Conservation (phyloP, 2,113 vertebrate species). For the Megaceryle maxima region DNA sequence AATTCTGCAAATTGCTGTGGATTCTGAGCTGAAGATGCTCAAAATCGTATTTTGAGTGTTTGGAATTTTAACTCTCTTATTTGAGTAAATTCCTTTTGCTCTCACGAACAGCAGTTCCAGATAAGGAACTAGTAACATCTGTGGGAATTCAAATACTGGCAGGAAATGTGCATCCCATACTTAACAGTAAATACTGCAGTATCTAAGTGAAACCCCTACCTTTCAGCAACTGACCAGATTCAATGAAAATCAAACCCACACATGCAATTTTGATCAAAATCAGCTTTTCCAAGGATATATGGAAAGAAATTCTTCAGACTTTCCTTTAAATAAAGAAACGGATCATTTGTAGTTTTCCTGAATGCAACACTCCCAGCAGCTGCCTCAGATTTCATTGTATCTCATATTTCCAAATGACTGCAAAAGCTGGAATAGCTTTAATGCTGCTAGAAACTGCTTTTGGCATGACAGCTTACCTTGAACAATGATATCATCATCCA, state of each 20-base stretch:
- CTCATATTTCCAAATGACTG: neutral
- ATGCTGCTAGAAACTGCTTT: neutral
- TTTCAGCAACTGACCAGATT: neutral
- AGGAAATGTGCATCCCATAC: neutral
- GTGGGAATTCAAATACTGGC: neutral
- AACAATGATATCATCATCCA: conserved; percentile 97
- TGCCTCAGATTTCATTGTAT: neutral
- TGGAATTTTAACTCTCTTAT: neutral
- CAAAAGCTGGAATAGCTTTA: neutral
- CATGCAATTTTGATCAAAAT: neutral
- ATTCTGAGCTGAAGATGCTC: neutral
- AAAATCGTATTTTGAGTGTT: neutral
- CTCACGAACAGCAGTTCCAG: neutral
- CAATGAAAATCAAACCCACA: neutral
- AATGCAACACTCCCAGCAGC: neutral
- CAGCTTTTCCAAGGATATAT: neutral
- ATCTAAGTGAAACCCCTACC: neutral
- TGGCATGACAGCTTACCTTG: conserved; percentile 80
- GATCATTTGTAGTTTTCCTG: neutral
- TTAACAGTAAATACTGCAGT: neutral
- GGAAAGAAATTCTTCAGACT: neutral
- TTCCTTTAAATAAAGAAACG: neutral
- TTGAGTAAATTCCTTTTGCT: neutral
- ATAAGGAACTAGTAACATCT: neutral
- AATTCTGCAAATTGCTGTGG: neutral